These are phyloP conservation scores for Acomys russatus DNA, from an alignment of 2,797 vertebrate genomes.

Conservation along the genomic window DNA sequence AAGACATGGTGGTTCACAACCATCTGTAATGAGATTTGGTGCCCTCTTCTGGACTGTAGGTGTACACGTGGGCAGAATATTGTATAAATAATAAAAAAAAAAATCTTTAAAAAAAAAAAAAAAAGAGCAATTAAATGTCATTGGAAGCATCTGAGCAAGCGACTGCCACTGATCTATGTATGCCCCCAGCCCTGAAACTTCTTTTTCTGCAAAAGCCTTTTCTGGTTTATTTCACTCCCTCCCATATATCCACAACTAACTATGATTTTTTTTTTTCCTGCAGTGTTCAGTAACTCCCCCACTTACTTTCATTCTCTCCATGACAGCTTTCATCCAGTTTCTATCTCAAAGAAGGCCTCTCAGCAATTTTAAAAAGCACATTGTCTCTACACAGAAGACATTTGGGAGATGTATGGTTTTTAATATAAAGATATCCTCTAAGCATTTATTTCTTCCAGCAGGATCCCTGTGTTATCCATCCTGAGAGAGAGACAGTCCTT, in stretches of 20 bases:
- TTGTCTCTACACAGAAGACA: neutral
- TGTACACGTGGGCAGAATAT: too few species aligned
- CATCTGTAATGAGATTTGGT: too few species aligned
- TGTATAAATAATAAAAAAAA: too few species aligned
- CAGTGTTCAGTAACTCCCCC: neutral
- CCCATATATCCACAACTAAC: neutral
- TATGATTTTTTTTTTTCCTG: neutral
- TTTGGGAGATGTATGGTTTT: neutral
- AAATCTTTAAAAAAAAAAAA: too few species aligned
- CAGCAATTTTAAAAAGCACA: neutral
- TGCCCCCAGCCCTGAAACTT: neutral
- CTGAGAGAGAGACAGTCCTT: constrained; percentile 17
- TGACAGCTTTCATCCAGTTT: neutral
- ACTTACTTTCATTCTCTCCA: neutral
- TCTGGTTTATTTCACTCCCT: neutral
- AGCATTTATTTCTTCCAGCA: neutral
- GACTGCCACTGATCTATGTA: neutral
- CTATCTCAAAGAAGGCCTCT: neutral
- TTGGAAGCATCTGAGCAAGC: too few species aligned
- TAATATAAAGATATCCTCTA: neutral
- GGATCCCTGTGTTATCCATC: neutral
- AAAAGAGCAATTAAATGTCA: neutral
- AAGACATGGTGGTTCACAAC: too few species aligned
- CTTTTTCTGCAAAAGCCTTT: neutral
- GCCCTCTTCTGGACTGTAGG: too few species aligned